A percentile compares a stretch with the other conserved stretches of the same genome.
These are phyloP conservation scores for Amyelois transitella DNA, from an alignment of 1,140 invertebrate genomes.

Conservation along the genomic window DNA sequence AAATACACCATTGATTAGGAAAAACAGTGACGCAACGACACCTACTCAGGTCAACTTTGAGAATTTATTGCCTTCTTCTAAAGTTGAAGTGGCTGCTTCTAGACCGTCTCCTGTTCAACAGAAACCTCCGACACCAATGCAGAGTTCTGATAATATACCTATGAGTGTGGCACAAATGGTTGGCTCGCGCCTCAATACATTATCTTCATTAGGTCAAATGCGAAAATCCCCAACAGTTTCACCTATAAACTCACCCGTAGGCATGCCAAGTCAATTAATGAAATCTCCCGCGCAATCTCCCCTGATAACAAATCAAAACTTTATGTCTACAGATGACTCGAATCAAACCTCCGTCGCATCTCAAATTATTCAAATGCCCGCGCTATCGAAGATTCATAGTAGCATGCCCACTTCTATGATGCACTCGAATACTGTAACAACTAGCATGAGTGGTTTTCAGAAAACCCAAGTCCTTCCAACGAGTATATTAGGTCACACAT, in stretches of 20 bases:
- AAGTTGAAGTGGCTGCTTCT: slow-evolving; percentile 62
- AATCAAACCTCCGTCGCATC: slow-evolving; percentile 39
- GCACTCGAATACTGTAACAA: slow-evolving; percentile 57
- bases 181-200: slow-evolving; percentile 55
- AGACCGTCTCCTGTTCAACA: slow-evolving; percentile 61
- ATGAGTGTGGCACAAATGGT: slow-evolving; percentile 56
- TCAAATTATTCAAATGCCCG: slow-evolving; percentile 72
- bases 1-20: slow-evolving; percentile 51
- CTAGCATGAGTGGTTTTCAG: slow-evolving; percentile 48
- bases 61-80: slow-evolving; percentile 68
- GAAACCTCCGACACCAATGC: slow-evolving; percentile 37
- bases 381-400: slow-evolving; percentile 68
- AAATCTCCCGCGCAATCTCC: slow-evolving; percentile 61
- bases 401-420: slow-evolving; percentile 41
- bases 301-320: slow-evolving; percentile 45
- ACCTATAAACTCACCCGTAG: slow-evolving; percentile 59
- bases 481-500: slow-evolving; percentile 68
- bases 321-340: slow-evolving; percentile 38
- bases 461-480: slow-evolving; percentile 57
- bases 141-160: slow-evolving; percentile 41
- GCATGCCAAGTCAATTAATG: slow-evolving; percentile 47
- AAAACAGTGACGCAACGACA: slow-evolving; percentile 55
- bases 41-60: slow-evolving; percentile 73
- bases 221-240: slow-evolving; percentile 60
- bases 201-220: slow-evolving; percentile 55